A percentile compares a stretch with the other conserved stretches of the same genome.
Conservation (phyloP, 2,888 invertebrate genomes). For the Leptinotarsa juncta region DNA sequence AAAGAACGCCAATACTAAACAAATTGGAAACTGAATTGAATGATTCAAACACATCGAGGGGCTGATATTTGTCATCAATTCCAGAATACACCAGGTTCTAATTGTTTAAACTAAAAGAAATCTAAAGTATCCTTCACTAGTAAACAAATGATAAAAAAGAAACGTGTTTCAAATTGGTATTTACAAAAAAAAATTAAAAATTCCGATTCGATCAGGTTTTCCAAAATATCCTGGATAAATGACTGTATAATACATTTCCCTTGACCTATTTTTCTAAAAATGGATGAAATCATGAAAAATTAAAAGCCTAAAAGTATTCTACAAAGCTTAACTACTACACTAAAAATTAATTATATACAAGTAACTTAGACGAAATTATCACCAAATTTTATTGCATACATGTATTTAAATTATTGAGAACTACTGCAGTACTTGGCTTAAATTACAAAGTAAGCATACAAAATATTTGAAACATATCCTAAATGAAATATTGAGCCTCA, state of each 20-base stretch:
- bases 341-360: constrained; percentile 20
- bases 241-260: background rate
- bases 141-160: too few relatives aligned
- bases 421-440: constrained; percentile 3
- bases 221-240: background rate
- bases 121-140: too few relatives aligned
- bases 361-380: constrained; percentile 5
- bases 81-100: too few relatives aligned
- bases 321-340: constrained; percentile 13
- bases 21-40: too few relatives aligned
- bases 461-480: constrained; percentile 16
- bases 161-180: background rate
- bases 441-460: constrained; percentile 6
- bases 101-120: too few relatives aligned
- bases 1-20: too few relatives aligned
- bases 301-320: constrained; percentile 15
- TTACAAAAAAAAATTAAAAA: background rate
- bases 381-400: background rate
- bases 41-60: too few relatives aligned
- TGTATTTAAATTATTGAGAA: constrained; percentile 6
- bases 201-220: constrained; percentile 10
- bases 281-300: constrained; percentile 15
- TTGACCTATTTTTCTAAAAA: constrained; percentile 12
- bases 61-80: too few relatives aligned
- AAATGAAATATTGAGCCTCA: constrained; percentile 3